Percentiles rank a stretch among this genome's conserved stretches.
Conservation (phyloP, 2,888 invertebrate species). For the Pristionchus mayeri region DNA sequence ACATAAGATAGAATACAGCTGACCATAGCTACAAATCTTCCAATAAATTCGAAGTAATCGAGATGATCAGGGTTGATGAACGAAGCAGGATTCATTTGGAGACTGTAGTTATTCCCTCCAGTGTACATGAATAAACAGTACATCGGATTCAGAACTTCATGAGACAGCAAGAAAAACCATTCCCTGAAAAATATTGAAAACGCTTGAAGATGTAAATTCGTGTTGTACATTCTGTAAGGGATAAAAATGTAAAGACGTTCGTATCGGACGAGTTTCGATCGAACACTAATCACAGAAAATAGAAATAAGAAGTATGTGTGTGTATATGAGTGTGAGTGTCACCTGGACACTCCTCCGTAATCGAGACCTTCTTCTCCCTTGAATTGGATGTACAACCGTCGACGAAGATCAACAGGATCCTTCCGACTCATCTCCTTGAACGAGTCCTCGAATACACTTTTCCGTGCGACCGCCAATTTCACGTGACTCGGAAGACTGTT, state of each 20-base stretch:
- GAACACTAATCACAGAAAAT: too few species aligned
- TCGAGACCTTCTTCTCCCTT: constrained; percentile 98
- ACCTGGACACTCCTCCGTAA: constrained; percentile 96
- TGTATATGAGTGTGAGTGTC: too few species aligned
- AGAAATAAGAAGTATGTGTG: too few species aligned
- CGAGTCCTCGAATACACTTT: constrained; percentile 97
- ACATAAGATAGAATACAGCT: not conserved
- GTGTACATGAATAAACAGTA: constrained; percentile 99
- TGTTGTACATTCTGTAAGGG: too few species aligned
- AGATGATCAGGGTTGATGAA: constrained; percentile 99
- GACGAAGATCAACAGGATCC: constrained; percentile 94
- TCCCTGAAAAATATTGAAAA: constrained; percentile 76
- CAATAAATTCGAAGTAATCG: constrained; percentile 98
- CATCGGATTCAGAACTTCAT: constrained; percentile 99
- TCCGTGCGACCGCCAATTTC: constrained; percentile 93
- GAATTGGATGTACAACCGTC: constrained; percentile 97
- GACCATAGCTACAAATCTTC: constrained; percentile 89
- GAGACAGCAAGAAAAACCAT: constrained; percentile 85
- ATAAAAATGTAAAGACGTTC: too few species aligned
- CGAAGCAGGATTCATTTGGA: constrained; percentile 99
- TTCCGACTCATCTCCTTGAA: constrained; percentile 95
- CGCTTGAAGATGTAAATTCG: too few species aligned
- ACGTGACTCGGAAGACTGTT: constrained; percentile 97
- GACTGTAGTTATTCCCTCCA: constrained; percentile 98
- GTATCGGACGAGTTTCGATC: too few species aligned